These are phyloP conservation scores for Metalampra italica DNA, from an alignment of 2,888 invertebrate species.

Conservation along the genomic window DNA sequence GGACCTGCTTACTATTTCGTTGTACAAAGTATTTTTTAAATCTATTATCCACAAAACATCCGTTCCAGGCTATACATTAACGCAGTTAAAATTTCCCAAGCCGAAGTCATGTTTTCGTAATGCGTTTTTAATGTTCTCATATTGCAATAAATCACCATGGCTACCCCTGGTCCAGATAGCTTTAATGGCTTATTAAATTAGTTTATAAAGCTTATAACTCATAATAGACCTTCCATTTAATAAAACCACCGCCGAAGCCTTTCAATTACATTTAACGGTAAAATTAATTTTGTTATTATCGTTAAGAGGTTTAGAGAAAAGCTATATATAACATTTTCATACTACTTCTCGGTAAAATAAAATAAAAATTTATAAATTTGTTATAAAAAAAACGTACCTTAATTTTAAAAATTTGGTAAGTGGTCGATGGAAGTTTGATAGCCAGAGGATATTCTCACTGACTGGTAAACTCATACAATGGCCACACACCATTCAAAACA, in stretches of 20 bases:
- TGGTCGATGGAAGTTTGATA: too few species aligned
- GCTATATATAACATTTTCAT: neutral
- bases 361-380: neutral
- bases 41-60: conserved; percentile 51
- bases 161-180: conserved; percentile 74
- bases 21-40: neutral
- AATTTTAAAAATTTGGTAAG: too few species aligned
- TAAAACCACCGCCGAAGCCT: conserved; percentile 25
- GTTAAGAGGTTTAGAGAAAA: neutral
- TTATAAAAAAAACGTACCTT: too few species aligned
- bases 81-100: conserved; percentile 68
- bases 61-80: conserved; percentile 53
- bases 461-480: too few species aligned
- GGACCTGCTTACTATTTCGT: too few species aligned
- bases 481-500: too few species aligned
- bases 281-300: conserved; percentile 19
- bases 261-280: conserved; percentile 28
- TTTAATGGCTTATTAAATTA: conserved; percentile 76
- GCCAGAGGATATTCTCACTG: too few species aligned
- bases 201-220: conserved; percentile 29
- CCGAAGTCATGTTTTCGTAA: conserved; percentile 77
- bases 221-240: conserved; percentile 21
- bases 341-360: too few species aligned
- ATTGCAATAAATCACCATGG: conserved; percentile 75
- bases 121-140: conserved; percentile 79